Evolutionary conservation across 2,888 invertebrate genomes (phyloP), one percentile per base, ranked within the genome.

Genomic region (Cataglyphis cursor): DNA sequence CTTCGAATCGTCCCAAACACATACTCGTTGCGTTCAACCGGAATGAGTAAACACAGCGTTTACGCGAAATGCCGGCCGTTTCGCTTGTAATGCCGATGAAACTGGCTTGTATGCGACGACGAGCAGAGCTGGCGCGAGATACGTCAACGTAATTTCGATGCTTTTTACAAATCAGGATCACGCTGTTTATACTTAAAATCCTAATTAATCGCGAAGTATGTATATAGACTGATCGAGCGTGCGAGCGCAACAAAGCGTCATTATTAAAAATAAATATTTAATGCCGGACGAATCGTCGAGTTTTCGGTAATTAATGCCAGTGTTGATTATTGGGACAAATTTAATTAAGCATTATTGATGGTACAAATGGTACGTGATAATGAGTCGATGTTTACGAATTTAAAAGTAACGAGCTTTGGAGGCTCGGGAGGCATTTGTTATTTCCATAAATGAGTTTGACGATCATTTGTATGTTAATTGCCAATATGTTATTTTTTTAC

Each of bases 11-110:
- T 18, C 18, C 38, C 24, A 12, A 73, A 73, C 41, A 35, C 38
- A 28, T 21, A 21, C 80, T 54, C 78, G 28, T 57, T 62, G 72
- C 61, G 65, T 70, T 75, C 80, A 81, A 85, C 61, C 57, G 44
- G 59, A 48, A 85, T 83, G 87, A 86, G 87, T 88, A 85, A 84
- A 90, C 90, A 84, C 87, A 78, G 76, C 89, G 89, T 89, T 91
- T 85, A 85, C 85, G 86, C 87, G 82, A 89, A 89, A 87, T 88
- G 84, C 84, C 88, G 82, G 84, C 87, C 87, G 88, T 88, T 91
- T 82, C 83, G 85, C 64, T 84, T 87, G 91, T 88, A 90, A 89
- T 85, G 85, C 72, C 81, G 54, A 31, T 84, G 78, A 78, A 87
- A 51, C 80, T 24, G 44, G 83, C 76, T 44, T 74, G 81, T 81